Percentiles rank a stretch among this genome's conserved stretches.
Conservation (phyloP, 1,140 invertebrate genomes). For the Drosophila truncata region DNA sequence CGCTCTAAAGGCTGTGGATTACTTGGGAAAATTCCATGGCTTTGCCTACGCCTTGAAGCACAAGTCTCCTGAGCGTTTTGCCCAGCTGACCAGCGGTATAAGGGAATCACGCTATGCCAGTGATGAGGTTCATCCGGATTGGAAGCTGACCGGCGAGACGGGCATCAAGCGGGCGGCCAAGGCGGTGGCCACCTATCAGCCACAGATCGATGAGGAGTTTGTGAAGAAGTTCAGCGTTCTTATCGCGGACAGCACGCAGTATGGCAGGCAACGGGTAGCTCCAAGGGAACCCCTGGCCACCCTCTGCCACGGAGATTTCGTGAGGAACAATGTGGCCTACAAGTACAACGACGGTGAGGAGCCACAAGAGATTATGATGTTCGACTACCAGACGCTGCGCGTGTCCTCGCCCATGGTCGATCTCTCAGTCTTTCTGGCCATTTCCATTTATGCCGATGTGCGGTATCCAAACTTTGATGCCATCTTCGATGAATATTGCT, state of each 20-base stretch:
- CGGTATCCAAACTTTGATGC: conserved; percentile 63
- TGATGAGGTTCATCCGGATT: conserved; percentile 16
- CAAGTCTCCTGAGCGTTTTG: conserved; percentile 46
- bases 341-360: conserved; percentile 40
- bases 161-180: conserved; percentile 27
- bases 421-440: conserved; percentile 63
- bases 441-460: conserved; percentile 67
- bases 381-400: conserved; percentile 81
- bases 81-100: conserved; percentile 40
- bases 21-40: conserved; percentile 75
- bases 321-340: conserved; percentile 81
- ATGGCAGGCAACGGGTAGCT: conserved; percentile 54
- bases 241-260: conserved; percentile 24
- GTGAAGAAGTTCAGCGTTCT: conserved; percentile 39
- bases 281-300: conserved; percentile 71
- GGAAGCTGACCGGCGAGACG: conserved; percentile 19
- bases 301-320: conserved; percentile 78
- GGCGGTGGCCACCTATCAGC: conserved; percentile 43
- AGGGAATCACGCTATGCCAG: conserved; percentile 64
- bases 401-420: conserved; percentile 79
- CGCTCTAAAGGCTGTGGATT: conserved; percentile 58
- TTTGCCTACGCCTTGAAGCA: conserved; percentile 69
- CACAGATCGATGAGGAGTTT: conserved; percentile 65
- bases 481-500: conserved; percentile 73
- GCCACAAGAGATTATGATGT: conserved; percentile 79